Conservation (phyloP, 1,140 invertebrate genomes). For the Drosophila sechellia region DNA sequence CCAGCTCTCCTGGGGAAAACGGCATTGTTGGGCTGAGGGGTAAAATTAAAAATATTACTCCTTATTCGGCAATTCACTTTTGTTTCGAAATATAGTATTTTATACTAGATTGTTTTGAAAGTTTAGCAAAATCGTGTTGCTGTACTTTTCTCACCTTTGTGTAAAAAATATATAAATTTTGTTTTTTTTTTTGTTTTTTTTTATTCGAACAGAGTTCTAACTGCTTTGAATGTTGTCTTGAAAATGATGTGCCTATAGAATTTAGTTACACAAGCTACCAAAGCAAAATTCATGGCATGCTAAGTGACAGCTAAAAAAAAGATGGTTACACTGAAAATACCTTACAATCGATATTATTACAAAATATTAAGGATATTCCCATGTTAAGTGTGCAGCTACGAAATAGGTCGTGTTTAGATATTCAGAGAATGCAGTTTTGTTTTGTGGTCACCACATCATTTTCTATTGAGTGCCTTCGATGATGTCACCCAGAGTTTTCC, state of each 20-base stretch:
- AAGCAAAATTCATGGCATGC: constrained; percentile 13
- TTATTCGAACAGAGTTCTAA: neutral
- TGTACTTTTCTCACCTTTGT: neutral
- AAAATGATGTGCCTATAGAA: neutral
- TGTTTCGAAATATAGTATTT: too few relatives aligned
- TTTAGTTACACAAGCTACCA: neutral
- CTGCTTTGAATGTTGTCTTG: neutral
- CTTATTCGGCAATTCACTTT: too few relatives aligned
- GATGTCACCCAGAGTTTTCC: constrained; percentile 46
- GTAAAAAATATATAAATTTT: constrained; percentile 2
- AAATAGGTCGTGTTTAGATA: neutral
- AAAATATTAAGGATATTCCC: too few relatives aligned
- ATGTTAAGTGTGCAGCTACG: too few relatives aligned
- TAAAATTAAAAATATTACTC: neutral
- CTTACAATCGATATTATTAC: too few relatives aligned
- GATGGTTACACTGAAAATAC: neutral
- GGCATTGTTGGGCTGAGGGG: constrained; percentile 2
- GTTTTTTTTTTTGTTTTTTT: neutral
- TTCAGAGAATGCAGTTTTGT: neutral
- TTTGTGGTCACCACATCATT: neutral
- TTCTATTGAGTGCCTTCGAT: neutral
- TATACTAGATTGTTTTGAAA: too few relatives aligned
- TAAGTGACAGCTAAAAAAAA: neutral
- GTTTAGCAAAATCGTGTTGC: too few relatives aligned
- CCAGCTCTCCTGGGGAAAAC: neutral